Base-by-base conservation (phyloP, 2,888 invertebrate species). In the Siphlonurus alternatus region DNA sequence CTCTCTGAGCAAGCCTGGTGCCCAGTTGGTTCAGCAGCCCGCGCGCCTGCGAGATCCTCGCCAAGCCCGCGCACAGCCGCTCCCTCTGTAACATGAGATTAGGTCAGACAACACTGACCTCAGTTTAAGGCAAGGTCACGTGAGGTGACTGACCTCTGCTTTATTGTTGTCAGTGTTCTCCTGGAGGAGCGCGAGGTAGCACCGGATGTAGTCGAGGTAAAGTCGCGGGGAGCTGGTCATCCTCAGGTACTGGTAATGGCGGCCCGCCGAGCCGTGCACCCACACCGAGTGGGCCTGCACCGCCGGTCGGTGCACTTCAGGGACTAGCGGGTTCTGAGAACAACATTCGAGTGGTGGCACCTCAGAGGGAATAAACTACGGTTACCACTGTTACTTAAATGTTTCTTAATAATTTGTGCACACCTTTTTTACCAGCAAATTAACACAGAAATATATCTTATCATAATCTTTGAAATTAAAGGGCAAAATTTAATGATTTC, bases 41-140 rank as follows among this genome's bases (percentile, higher is more conserved):
- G 65, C 89, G 88, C 0, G 94, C 93, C 72, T 94, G 93, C 38
- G 86, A 88, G 63, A 95, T 92, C 78, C 90, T 91, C n/a, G 80
- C 78, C 68, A 91, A 74, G 25, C 89, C 88, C 23, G 86, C 86
- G 61, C 79, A 80, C 19, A 89, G 75, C 65, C 88, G 80, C 68
- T 87, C 83, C 72, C 87, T 88, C 81, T 85, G 70, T 69, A 64
- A 63, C 64, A 53, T 61, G 38, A 23, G 61, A 51, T 51, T 60
- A 54, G 67, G 53, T 25, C 24, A 20, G n/a, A 20, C 22, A 19
- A 10, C n/a, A n/a, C n/a, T n/a, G n/a, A n/a, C n/a, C n/a, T n/a
- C n/a, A n/a, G n/a, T n/a, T n/a, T n/a, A n/a, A n/a, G n/a, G n/a
- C n/a, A n/a, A n/a, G n/a, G n/a, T n/a, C n/a, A n/a, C n/a, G n/a